Conservation (phyloP, 2,113 vertebrate genomes). For the Halichoeres trimaculatus region DNA sequence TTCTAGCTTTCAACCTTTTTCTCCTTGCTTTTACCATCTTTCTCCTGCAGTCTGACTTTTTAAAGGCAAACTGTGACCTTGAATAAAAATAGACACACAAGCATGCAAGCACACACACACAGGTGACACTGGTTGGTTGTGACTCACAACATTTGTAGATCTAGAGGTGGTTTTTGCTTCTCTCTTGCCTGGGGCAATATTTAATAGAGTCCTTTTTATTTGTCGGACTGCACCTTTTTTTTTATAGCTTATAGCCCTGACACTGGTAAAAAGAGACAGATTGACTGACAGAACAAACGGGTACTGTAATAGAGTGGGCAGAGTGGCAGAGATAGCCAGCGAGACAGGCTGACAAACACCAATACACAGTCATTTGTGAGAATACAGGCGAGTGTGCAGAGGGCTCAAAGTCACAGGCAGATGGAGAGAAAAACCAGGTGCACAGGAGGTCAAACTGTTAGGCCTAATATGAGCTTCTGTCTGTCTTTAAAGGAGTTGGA, state of each 20-base stretch:
- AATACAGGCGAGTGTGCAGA: background rate
- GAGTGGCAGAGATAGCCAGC: background rate
- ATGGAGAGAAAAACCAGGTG: background rate
- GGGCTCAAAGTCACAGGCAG: background rate
- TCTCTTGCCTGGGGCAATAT: conserved; percentile 29
- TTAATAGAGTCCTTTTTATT: conserved; percentile 50
- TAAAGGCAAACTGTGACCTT: conserved; percentile 33
- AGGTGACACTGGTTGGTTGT: conserved; percentile 40
- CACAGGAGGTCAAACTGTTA: conserved; percentile 8
- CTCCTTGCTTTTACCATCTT: background rate
- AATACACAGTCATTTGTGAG: conserved; percentile 12
- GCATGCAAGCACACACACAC: conserved; percentile 8
- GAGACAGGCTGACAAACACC: conserved; percentile 12
- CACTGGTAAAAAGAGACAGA: conserved; percentile 33
- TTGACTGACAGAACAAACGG: conserved; percentile 31
- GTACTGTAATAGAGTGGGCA: conserved; percentile 16
- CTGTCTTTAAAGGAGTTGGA: background rate
- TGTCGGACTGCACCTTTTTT: conserved; percentile 48
- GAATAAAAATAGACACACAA: conserved; percentile 15
- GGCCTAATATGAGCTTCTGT: background rate
- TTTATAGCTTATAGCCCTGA: conserved; percentile 41
- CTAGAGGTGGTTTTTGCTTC: conserved; percentile 20
- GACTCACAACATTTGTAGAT: conserved; percentile 42
- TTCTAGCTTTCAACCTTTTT: background rate
- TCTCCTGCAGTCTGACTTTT: background rate